Evolutionary conservation across 1,140 invertebrate genomes (phyloP).

Genomic region (Schlechtendalia chinensis): DNA sequence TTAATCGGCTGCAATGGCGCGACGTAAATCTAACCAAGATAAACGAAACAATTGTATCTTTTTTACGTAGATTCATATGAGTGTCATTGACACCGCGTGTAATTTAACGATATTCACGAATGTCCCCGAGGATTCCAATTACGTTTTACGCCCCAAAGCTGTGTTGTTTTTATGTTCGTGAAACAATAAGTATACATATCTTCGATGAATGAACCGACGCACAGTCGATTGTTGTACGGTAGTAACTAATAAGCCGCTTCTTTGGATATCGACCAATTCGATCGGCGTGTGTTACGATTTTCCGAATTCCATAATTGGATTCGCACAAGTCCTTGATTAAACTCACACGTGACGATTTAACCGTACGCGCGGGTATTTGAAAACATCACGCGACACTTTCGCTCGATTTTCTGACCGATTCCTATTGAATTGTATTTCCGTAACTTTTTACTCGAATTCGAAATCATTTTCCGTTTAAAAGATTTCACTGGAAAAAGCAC

Average conservation of each 20-base stretch:
- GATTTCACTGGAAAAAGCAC: too few relatives aligned
- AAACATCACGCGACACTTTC: not conserved
- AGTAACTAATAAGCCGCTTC: not conserved
- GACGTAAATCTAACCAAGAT: too few relatives aligned
- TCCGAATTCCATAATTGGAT: not conserved
- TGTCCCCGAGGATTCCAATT: not conserved
- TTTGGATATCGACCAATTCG: not conserved
- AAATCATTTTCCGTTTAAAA: too few relatives aligned
- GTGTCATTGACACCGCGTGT: slow-evolving; percentile 1
- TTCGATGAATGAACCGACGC: not conserved
- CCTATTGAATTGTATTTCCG: not conserved
- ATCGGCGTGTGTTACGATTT: not conserved
- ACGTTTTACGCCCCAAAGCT: not conserved
- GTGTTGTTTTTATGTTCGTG: not conserved
- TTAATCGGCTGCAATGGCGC: too few relatives aligned
- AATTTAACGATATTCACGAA: not conserved
- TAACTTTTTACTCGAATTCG: not conserved
- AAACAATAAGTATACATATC: not conserved
- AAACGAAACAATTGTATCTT: too few relatives aligned
- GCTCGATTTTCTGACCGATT: not conserved
- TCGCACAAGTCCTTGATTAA: not conserved
- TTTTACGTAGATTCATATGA: not conserved
- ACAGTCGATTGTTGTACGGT: not conserved
- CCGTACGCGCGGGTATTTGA: not conserved
- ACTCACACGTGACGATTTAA: not conserved